Percentiles rank a stretch among this genome's conserved stretches.
Conservation (phyloP, 1,140 invertebrate species). For the Drosophila ananassae region DNA sequence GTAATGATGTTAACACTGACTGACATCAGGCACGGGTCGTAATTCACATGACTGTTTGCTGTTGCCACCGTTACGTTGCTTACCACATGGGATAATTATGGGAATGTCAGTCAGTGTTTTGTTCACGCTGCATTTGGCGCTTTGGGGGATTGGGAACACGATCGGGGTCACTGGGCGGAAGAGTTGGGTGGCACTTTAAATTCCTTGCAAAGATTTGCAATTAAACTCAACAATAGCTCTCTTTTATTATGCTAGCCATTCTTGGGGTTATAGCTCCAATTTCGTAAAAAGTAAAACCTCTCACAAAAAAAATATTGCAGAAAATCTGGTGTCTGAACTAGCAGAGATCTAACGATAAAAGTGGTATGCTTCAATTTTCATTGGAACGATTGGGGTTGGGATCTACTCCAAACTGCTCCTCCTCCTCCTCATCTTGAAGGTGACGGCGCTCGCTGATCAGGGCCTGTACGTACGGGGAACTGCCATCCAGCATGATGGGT, state of each 20-base stretch:
- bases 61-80: conserved; percentile 12
- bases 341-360: not conserved
- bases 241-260: not conserved
- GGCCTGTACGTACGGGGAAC: not conserved
- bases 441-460: too few species aligned
- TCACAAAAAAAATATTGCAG: too few species aligned
- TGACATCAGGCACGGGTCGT: conserved; percentile 45
- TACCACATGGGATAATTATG: conserved; percentile 23
- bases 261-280: not conserved
- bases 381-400: not conserved
- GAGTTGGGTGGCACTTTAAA: not conserved
- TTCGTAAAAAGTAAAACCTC: too few species aligned
- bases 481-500: not conserved
- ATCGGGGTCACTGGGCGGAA: not conserved
- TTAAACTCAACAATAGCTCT: not conserved
- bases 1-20: conserved; percentile 43
- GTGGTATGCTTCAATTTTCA: not conserved
- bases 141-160: not conserved
- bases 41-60: conserved; percentile 37
- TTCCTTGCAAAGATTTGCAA: not conserved
- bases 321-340: too few species aligned
- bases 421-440: too few species aligned
- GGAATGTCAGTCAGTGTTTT: conserved; percentile 29
- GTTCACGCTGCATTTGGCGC: conserved; percentile 26
- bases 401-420: too few species aligned